Percentiles rank a stretch among this genome's conserved stretches.
Evolutionary conservation across 2,888 invertebrate species (phyloP).

Genomic region (Drosophila trichaetosa): DNA sequence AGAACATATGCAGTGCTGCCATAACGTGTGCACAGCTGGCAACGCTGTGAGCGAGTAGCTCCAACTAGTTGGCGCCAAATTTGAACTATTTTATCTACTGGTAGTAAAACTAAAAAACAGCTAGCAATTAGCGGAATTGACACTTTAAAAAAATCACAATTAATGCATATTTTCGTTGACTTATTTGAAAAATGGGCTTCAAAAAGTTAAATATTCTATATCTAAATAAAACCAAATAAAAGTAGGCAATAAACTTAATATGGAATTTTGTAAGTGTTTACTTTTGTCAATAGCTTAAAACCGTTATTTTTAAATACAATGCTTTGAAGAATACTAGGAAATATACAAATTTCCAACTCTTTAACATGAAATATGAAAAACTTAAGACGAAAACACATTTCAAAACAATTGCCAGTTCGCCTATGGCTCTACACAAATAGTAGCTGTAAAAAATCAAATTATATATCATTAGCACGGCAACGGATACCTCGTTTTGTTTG

Average conservation of each 20-base stretch:
- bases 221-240: not conserved
- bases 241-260: not conserved
- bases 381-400: not conserved
- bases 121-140: not conserved
- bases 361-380: not conserved
- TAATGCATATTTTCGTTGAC: not conserved
- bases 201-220: not conserved
- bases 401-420: not conserved
- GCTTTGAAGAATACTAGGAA: not conserved
- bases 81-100: slow-evolving; percentile 14
- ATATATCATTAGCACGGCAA: slow-evolving; percentile 12
- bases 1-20: slow-evolving; percentile 28
- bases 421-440: not conserved
- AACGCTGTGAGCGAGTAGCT: slow-evolving; percentile 23
- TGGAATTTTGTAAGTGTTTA: not conserved
- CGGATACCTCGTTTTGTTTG: not conserved
- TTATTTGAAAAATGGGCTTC: not conserved
- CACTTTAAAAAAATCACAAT: not conserved
- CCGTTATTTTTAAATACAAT: not conserved
- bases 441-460: slow-evolving; percentile 10
- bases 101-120: not conserved
- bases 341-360: not conserved
- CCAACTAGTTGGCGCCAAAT: slow-evolving; percentile 21
- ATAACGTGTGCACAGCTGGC: slow-evolving; percentile 17
- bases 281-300: no score